Evolutionary conservation across 2,113 vertebrate genomes (phyloP), one percentile per base, ranked within the genome.

Genomic region (Aphyosemion australe): DNA sequence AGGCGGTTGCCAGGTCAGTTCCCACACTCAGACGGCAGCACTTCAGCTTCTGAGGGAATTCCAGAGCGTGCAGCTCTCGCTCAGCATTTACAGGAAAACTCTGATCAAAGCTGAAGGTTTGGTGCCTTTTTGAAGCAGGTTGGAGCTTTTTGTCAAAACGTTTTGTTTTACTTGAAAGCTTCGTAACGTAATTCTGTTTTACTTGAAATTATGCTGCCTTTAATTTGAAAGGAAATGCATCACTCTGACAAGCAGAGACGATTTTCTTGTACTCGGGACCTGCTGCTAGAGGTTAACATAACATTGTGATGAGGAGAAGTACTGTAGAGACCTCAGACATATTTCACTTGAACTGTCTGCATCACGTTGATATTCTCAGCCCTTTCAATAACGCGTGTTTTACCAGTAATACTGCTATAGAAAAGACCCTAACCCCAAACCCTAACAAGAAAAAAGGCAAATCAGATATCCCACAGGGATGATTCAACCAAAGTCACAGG

Each of bases 1-100:
- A 73, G 62, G 65, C 52, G 9, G 34, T 10, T 8, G 55, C 65
- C 65, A 14, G 83, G 75, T 84, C 67, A 55, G 20, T 78, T 76
- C 81, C 79, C 75, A 70, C 70, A 78, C 59, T 74, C 59, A n/a
- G 26, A 7, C 54, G 7, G 64, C 49, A 46, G 55, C 31, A 60
- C 54, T 50, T 76, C 47, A 12, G 55, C 34, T 52, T 34, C 56
- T 70, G 47, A 78, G 53, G 39, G 48, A 59, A 65, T 61, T 72
- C 55, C 61, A 64, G 13, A 59, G 69, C 41, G 14, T 42, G 46
- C 70, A 57, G 15, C 46, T 61, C 37, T 11, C 57, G 20, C 46
- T 61, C 20, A 2, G 70, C 57, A 53, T 74, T 58, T 45, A 79
- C 59, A 48, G 49, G 48, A 63, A 56, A 54, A 69, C 71, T 71